Conservation (phyloP, 2,797 vertebrate species). For the Danio kyathit region DNA sequence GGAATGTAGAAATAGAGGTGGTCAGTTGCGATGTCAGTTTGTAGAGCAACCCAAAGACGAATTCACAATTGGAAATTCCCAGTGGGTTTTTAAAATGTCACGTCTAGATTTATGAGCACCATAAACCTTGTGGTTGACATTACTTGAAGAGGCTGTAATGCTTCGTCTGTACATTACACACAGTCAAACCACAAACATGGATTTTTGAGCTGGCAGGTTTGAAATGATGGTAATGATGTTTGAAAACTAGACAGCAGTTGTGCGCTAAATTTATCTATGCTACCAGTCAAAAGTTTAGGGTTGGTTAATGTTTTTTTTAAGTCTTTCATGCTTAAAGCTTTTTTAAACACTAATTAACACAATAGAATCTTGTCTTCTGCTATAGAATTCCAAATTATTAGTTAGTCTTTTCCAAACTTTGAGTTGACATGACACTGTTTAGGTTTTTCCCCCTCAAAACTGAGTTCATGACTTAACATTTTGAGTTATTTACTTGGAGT, state of each 20-base stretch:
- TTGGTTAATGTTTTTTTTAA: not conserved
- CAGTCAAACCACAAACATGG: not conserved
- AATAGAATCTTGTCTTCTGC: too few relatives aligned
- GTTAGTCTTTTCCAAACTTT: too few relatives aligned
- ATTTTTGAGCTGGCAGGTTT: not conserved
- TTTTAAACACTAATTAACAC: too few relatives aligned
- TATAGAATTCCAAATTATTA: too few relatives aligned
- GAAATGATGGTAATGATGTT: slow-evolving; percentile 14
- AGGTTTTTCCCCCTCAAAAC: too few relatives aligned
- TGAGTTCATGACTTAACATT: too few relatives aligned
- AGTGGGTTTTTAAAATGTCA: slow-evolving; percentile 10
- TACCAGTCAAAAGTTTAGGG: not conserved
- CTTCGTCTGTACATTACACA: not conserved
- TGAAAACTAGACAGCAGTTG: not conserved
- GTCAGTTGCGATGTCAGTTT: not conserved
- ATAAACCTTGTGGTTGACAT: slow-evolving; percentile 23
- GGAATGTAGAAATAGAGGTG: not conserved
- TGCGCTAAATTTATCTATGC: not conserved
- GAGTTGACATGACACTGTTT: too few relatives aligned
- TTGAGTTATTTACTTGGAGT: too few relatives aligned
- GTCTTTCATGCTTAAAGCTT: not conserved
- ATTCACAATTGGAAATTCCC: slow-evolving; percentile 3
- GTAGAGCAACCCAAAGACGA: not conserved
- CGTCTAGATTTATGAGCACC: slow-evolving; percentile 3
- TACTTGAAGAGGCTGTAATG: not conserved